These are phyloP conservation scores for Patella vulgata DNA, from an alignment of 1,140 invertebrate genomes.

Conservation along the genomic window DNA sequence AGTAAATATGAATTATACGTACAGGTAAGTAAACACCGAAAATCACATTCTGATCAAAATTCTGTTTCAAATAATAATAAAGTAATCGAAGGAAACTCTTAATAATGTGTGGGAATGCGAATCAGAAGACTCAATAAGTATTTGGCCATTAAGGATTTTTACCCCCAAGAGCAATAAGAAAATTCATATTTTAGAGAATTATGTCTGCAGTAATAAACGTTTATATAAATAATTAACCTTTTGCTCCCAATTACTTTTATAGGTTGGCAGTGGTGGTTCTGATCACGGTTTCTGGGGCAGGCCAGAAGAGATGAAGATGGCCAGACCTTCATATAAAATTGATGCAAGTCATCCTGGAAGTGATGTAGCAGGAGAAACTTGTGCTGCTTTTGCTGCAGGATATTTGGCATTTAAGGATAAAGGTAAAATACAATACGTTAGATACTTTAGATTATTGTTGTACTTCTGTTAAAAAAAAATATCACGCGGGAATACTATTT, in stretches of 20 bases:
- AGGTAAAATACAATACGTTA: conserved; percentile 13
- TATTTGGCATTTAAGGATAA: conserved; percentile 69
- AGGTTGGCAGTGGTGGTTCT: conserved; percentile 50
- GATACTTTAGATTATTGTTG: neutral
- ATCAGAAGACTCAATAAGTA: too few relatives aligned
- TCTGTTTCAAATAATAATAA: too few relatives aligned
- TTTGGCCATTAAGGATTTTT: too few relatives aligned
- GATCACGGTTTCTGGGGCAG: conserved; percentile 44
- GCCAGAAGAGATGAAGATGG: conserved; percentile 71
- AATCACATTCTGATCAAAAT: too few relatives aligned
- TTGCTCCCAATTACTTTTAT: conserved; percentile 29
- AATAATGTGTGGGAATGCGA: too few relatives aligned
- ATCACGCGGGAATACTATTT: too few relatives aligned
- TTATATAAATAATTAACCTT: too few relatives aligned
- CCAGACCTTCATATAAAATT: conserved; percentile 73
- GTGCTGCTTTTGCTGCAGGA: conserved; percentile 72
- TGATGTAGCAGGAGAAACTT: conserved; percentile 74
- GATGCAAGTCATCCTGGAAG: conserved; percentile 70
- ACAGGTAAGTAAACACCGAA: conserved; percentile 30
- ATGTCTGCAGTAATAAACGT: too few relatives aligned
- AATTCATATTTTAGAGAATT: too few relatives aligned
- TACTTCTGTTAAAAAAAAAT: neutral
- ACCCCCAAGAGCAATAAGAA: too few relatives aligned
- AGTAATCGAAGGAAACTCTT: too few relatives aligned
- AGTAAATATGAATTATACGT: conserved; percentile 36